These are phyloP conservation scores for Scylla paramamosain DNA, from an alignment of 1,140 invertebrate species.

Conservation along the genomic window DNA sequence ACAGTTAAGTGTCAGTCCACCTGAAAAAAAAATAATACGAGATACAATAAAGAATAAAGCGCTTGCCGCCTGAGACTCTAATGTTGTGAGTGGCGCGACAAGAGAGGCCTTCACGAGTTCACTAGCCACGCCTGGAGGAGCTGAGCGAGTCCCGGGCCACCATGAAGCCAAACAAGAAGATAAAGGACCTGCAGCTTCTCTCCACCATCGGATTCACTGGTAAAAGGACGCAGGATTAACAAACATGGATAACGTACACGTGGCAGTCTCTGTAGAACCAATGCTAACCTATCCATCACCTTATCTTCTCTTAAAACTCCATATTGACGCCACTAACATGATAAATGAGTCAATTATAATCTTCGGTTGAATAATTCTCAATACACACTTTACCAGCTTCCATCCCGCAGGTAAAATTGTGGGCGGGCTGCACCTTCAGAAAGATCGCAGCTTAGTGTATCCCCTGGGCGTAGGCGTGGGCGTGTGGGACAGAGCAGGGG, in stretches of 20 bases:
- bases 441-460: slow-evolving; percentile 55
- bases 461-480: slow-evolving; percentile 68
- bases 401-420: slow-evolving; percentile 52
- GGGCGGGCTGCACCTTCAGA: slow-evolving; percentile 55
- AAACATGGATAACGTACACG: too few species aligned
- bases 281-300: too few species aligned
- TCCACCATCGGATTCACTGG: slow-evolving; percentile 66
- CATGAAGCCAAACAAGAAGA: slow-evolving; percentile 54
- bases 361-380: too few species aligned
- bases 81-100: background rate
- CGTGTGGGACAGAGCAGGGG: slow-evolving; percentile 60
- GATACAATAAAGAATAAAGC: background rate
- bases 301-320: too few species aligned
- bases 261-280: too few species aligned
- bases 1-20: too few species aligned
- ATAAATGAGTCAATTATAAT: too few species aligned
- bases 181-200: slow-evolving; percentile 55
- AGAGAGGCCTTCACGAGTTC: background rate
- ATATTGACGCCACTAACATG: too few species aligned
- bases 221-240: background rate
- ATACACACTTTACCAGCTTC: too few species aligned
- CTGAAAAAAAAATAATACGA: too few species aligned
- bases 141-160: background rate
- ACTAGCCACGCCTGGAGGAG: background rate
- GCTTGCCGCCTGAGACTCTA: background rate